Percentiles rank a stretch among this genome's conserved stretches.
phyloP scores from a whole-genome alignment of 2,888 invertebrate species.

The Drosophila vallismaia region DNA sequence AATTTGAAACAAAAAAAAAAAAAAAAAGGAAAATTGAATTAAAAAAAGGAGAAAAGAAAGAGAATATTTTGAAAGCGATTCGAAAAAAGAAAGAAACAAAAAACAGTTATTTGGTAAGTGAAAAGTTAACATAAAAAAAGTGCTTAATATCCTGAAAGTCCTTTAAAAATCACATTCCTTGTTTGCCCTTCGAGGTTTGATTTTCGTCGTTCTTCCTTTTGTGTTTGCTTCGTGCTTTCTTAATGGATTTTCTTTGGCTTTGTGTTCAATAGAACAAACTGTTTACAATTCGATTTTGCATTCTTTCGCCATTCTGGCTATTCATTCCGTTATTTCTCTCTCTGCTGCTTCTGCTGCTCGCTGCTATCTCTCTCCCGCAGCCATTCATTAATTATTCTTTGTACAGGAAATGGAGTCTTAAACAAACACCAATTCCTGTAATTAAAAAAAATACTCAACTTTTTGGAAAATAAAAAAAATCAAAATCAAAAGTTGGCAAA shows the following conservation, averaged over 20 bases:
- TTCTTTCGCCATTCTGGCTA: constrained; percentile 29
- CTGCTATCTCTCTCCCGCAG: neutral
- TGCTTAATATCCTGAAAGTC: neutral
- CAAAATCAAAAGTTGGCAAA: constrained; percentile 40
- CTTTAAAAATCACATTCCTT: neutral
- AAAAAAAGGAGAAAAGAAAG: constrained; percentile 14
- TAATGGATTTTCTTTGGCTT: constrained; percentile 34
- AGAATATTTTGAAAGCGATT: constrained; percentile 7
- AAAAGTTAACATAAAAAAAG: neutral
- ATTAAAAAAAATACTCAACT: constrained; percentile 1
- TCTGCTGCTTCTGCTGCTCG: neutral
- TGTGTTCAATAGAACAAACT: constrained; percentile 30
- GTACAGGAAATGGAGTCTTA: constrained; percentile 1
- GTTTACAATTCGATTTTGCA: constrained; percentile 46
- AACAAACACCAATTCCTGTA: constrained; percentile 1
- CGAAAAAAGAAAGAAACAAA: constrained; percentile 5
- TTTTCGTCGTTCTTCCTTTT: constrained; percentile 3
- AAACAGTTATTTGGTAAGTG: constrained; percentile 41
- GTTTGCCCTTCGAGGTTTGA: constrained; percentile 19
- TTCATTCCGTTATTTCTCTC: constrained; percentile 6
- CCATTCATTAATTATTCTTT: constrained; percentile 41
- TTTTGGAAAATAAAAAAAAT: constrained; percentile 14
- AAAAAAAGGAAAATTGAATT: constrained; percentile 13
- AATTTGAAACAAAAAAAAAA: constrained; percentile 2
- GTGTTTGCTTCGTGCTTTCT: constrained; percentile 34